Base-by-base conservation (phyloP, 2,888 invertebrate genomes). In the Drosophila recens region DNA sequence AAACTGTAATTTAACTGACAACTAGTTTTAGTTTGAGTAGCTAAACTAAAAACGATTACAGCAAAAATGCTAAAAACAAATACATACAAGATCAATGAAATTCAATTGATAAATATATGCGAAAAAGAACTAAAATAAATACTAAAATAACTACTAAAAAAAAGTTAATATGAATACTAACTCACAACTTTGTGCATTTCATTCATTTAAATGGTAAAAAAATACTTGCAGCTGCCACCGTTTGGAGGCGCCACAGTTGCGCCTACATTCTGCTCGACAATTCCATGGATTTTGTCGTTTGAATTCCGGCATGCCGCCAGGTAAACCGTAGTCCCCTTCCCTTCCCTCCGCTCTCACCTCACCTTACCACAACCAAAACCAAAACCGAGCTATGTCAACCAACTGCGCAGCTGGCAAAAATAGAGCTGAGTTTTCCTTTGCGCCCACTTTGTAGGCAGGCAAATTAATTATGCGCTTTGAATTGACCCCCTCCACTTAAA, bases 161-260 rank as follows among this genome's bases (percentile, higher is more conserved):
- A 57, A 51, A 78, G 72, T 68, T 68, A 64, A 72, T 68, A 54
- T 58, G 30, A 45, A 46, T 61, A 63, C 54, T 58, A 52, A 69
- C 67, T 65, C 42, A 20, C 42, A 45, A 42, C 34, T 36, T 13
- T 13, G 46, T n/a, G 45, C 51, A 57, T 69, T 65, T 72, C 45
- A 71, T 75, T 83, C 48, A 59, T 72, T 66, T 72, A 52, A 72
- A 67, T 70, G 8, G 38, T 9, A 30, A 11, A 8, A 38, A 38
- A 38, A 17, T 49, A 40, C 45, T 52, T 52, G 64, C 73, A 75
- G 87, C 85, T 61, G 68, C 76, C 33, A 87, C 89, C 10, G 70
- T 80, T 84, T 91, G 91, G 91, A 86, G 91, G 72, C 90, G 90
- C 52, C 90, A 90, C 69, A 91, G 90, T 63, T 85, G 87, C 72